These are phyloP conservation scores for Xiphophorus hellerii DNA, from an alignment of 2,113 vertebrate genomes.

Conservation along the genomic window DNA sequence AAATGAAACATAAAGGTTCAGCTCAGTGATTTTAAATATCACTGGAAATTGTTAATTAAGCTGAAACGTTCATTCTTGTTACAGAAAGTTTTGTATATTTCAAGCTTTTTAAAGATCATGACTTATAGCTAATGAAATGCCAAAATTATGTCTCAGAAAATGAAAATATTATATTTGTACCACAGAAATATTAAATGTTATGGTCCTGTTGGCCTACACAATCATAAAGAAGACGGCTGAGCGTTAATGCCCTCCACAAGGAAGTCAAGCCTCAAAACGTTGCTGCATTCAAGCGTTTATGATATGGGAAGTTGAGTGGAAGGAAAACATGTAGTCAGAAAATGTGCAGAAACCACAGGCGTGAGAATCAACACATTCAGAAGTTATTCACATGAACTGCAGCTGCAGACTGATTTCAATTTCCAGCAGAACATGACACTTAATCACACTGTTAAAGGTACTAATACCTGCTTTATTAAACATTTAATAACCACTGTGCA, in stretches of 20 bases:
- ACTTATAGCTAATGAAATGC: background rate
- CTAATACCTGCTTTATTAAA: too few species aligned
- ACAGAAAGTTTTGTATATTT: background rate
- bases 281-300: background rate
- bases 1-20: background rate
- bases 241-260: too few species aligned
- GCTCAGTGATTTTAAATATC: background rate
- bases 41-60: background rate
- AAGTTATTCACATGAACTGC: too few species aligned
- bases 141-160: background rate
- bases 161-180: too few species aligned
- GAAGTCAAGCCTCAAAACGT: background rate
- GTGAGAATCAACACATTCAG: background rate
- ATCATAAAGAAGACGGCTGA: too few species aligned
- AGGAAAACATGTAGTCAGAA: background rate
- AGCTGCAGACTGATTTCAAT: too few species aligned
- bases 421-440: too few species aligned
- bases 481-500: too few species aligned
- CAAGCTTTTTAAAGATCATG: background rate
- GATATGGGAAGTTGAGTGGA: background rate
- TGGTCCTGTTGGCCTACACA: too few species aligned
- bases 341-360: background rate
- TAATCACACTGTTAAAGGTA: too few species aligned
- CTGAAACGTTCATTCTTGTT: background rate
- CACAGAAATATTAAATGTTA: too few species aligned